Conservation (phyloP, 1,140 invertebrate species). For the Penaeus chinensis region DNA sequence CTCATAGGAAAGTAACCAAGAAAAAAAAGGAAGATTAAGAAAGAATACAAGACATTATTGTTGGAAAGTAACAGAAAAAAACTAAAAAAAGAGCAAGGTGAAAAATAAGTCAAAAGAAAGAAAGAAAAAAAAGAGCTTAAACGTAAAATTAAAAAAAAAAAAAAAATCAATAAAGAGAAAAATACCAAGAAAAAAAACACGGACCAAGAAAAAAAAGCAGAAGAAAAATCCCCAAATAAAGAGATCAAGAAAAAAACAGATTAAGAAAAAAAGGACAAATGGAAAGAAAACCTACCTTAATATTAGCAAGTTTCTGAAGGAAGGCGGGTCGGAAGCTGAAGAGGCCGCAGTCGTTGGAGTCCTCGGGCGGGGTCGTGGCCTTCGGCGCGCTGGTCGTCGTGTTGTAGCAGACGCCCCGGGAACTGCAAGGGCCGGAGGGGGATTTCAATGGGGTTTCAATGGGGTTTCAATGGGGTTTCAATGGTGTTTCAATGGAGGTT, state of each 20-base stretch:
- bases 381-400: conserved; percentile 2
- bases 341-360: conserved; percentile 79
- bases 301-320: conserved; percentile 85
- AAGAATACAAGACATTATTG: no score
- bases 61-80: no score
- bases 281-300: conserved; percentile 74
- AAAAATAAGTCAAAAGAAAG: no score
- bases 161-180: no score
- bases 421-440: conserved; percentile 5
- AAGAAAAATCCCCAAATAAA: not conserved
- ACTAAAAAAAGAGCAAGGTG: no score
- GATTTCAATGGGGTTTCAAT: no score
- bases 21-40: no score
- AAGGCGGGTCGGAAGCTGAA: conserved; percentile 82
- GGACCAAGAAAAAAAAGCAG: not conserved
- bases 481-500: no score
- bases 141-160: no score
- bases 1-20: no score
- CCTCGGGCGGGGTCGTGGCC: conserved; percentile 24
- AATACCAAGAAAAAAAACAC: not conserved
- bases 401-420: conserved; percentile 4
- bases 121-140: no score
- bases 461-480: not conserved
- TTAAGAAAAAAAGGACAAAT: not conserved
- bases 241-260: not conserved